Conservation (phyloP, 2,888 invertebrate genomes). For the Noctuana brunneofusca region DNA sequence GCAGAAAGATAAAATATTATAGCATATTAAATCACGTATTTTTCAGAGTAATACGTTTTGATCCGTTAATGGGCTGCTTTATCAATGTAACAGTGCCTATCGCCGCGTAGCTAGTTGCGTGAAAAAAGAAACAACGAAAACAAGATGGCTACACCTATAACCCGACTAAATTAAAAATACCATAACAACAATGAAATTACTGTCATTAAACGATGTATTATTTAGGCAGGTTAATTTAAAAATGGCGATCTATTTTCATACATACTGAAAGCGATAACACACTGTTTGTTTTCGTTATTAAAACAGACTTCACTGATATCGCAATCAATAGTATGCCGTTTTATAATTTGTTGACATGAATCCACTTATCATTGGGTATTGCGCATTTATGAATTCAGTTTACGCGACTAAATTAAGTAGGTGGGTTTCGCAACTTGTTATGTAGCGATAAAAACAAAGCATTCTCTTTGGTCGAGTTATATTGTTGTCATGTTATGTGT, state of each 20-base stretch:
- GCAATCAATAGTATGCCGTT: slow-evolving; percentile 29
- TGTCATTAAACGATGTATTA: slow-evolving; percentile 41
- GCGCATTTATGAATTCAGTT: slow-evolving; percentile 39
- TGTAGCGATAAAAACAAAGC: slow-evolving; percentile 42
- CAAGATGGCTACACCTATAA: slow-evolving; percentile 68
- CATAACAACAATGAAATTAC: slow-evolving; percentile 57
- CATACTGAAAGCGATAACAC: slow-evolving; percentile 40
- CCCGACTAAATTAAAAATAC: slow-evolving; percentile 53
- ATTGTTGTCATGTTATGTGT: slow-evolving; percentile 23
- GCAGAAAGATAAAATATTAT: too few species aligned
- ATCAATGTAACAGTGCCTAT: slow-evolving; percentile 54
- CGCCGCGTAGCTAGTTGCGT: slow-evolving; percentile 55
- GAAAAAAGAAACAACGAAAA: slow-evolving; percentile 69
- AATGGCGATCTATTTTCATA: slow-evolving; percentile 33
- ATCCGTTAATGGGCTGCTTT: slow-evolving; percentile 52
- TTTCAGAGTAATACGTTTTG: not conserved
- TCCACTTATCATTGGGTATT: slow-evolving; percentile 34
- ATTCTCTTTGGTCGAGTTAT: slow-evolving; percentile 38
- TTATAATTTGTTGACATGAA: slow-evolving; percentile 34
- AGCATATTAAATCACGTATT: too few species aligned
- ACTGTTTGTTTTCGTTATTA: slow-evolving; percentile 42
- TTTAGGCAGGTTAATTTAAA: slow-evolving; percentile 42
- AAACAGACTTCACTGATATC: slow-evolving; percentile 32
- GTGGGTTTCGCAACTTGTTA: slow-evolving; percentile 36
- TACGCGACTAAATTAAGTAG: slow-evolving; percentile 37